phyloP scores from a whole-genome alignment of 2,888 invertebrate species.

The Lysandra coridon region DNA sequence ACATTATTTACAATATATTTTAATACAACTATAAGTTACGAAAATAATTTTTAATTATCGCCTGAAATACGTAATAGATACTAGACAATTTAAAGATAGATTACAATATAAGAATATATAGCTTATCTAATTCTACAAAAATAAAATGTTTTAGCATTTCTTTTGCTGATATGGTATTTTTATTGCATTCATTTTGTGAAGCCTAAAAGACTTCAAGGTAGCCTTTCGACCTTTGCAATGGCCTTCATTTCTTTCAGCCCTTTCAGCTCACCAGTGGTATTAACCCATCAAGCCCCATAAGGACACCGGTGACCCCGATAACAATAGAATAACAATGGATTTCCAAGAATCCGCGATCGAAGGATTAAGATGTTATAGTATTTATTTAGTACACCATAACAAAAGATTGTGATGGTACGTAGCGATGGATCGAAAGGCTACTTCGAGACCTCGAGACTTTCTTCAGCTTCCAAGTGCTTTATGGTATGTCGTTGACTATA shows the following conservation, averaged over 20 bases:
- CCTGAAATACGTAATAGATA: conserved; percentile 14
- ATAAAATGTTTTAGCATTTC: background rate
- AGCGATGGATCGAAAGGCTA: too few relatives aligned
- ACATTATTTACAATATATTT: conserved; percentile 22
- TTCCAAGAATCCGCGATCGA: too few relatives aligned
- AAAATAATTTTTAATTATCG: conserved; percentile 32
- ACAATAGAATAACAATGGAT: too few relatives aligned
- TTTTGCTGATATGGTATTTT: background rate
- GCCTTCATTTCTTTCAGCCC: too few relatives aligned
- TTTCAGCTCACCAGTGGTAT: background rate
- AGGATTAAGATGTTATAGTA: background rate
- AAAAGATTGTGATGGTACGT: too few relatives aligned
- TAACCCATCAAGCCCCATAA: too few relatives aligned
- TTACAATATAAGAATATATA: background rate
- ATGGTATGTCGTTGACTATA: too few relatives aligned
- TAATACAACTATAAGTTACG: conserved; percentile 14
- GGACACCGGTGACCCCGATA: too few relatives aligned
- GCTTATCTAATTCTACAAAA: background rate
- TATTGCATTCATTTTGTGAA: background rate
- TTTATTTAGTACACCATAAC: too few relatives aligned
- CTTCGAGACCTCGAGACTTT: too few relatives aligned
- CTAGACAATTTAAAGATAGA: background rate
- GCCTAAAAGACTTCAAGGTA: background rate
- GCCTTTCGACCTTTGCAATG: background rate
- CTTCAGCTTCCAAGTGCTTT: too few relatives aligned